Evolutionary conservation across 2,888 invertebrate species (phyloP), one percentile per base, ranked within the genome.

Genomic region (Scaptomyza polygonia): DNA sequence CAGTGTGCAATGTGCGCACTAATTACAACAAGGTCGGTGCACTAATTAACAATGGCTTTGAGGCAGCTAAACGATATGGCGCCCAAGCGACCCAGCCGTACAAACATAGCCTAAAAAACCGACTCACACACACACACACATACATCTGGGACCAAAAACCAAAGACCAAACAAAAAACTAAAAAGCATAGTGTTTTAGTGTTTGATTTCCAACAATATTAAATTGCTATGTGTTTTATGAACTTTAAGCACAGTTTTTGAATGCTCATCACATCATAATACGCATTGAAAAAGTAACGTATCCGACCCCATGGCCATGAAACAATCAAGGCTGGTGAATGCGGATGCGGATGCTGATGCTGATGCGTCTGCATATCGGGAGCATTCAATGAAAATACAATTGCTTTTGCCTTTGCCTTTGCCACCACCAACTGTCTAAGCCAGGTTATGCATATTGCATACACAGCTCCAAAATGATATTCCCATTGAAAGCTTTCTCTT

Each of bases 21-120:
- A 82, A 82, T 82, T 82, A 84, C 78, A 67, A 72, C 82, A 82
- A 86, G 87, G 82, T 80, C 87, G 78, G 64, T 86, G 82, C 73
- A 84, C 87, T 82, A 82, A 82, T 84, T 86, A 82, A 82, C 85
- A 82, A 86, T 86, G 67, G 81, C 87, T 86, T 80, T 84, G 69
- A 82, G 87, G 78, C 85, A 72, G 79, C 76, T 82, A 75, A 80
- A 66, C 85, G 85, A 69, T 77, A 77, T 65, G 78, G 25, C 64
- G 74, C 61, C 62, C 48, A 36, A 49, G 54, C 59, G 55, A 27
- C 47, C 3, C 47, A 39, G 32, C 29, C 44, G 27, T 47, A 14
- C 4, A 62, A 74, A 62, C 55, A 72, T 30, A 36, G 29, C 48
- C 36, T n/a, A n/a, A n/a, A n/a, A n/a, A n/a, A n/a, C n/a, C n/a